A percentile compares a stretch with the other conserved stretches of the same genome.
Evolutionary conservation across 2,888 invertebrate species (phyloP).

Genomic region (Temnothorax unifasciatus): DNA sequence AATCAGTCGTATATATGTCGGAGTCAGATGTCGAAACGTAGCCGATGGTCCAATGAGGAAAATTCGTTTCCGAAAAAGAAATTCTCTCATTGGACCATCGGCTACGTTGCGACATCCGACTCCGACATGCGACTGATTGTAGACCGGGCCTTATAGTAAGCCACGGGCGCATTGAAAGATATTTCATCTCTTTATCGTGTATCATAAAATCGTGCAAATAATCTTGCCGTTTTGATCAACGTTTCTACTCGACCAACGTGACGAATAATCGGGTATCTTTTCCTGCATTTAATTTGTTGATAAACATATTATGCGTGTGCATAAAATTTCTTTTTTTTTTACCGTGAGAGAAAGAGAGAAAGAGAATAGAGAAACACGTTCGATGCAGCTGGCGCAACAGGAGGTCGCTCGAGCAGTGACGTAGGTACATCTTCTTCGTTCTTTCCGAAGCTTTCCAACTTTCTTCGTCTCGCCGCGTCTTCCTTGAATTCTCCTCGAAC

Average conservation of each 20-base stretch:
- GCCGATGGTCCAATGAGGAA: too few species aligned
- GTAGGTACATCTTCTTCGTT: constrained; percentile 22
- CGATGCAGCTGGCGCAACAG: constrained; percentile 49
- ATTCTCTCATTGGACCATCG: too few species aligned
- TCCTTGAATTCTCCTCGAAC: background rate
- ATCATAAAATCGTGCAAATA: too few species aligned
- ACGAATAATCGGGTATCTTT: background rate
- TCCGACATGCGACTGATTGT: too few species aligned
- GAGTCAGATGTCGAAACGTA: too few species aligned
- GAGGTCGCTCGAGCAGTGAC: constrained; percentile 58
- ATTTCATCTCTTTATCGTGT: background rate
- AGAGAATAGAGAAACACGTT: constrained; percentile 35
- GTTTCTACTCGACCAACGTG: background rate
- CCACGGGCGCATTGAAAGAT: background rate
- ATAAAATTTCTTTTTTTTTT: constrained; percentile 28
- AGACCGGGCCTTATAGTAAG: too few species aligned
- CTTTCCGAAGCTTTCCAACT: constrained; percentile 30
- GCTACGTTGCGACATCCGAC: too few species aligned
- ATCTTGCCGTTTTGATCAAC: background rate
- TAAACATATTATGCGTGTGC: background rate
- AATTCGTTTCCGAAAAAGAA: too few species aligned
- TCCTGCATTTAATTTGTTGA: background rate
- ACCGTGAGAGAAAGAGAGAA: constrained; percentile 40
- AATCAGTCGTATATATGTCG: too few species aligned
- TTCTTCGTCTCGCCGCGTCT: constrained; percentile 14